These are phyloP conservation scores for Perccottus glenii DNA, from an alignment of 2,113 vertebrate species.

Conservation along the genomic window DNA sequence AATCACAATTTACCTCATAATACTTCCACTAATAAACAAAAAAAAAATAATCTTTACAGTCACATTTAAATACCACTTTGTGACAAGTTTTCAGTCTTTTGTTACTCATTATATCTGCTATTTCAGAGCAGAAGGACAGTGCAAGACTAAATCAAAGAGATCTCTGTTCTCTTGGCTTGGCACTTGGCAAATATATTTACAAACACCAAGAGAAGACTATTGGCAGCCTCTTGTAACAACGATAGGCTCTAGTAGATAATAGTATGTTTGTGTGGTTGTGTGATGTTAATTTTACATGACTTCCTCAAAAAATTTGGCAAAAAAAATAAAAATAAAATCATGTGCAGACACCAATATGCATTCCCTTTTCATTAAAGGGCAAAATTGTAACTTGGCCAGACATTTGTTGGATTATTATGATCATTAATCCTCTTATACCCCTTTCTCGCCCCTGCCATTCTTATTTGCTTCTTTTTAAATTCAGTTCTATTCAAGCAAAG, in stretches of 20 bases:
- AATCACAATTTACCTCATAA: constrained; percentile 9
- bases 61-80: constrained; percentile 34
- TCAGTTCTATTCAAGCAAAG: constrained; percentile 35
- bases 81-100: constrained; percentile 26
- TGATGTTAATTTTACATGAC: constrained; percentile 33
- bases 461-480: constrained; percentile 22
- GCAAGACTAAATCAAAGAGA: constrained; percentile 45
- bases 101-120: constrained; percentile 17
- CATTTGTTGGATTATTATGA: constrained; percentile 40
- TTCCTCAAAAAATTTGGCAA: constrained; percentile 40
- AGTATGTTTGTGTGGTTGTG: constrained; percentile 9
- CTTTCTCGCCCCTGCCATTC: background rate
- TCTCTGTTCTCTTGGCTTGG: constrained; percentile 57
- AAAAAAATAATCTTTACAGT: constrained; percentile 5
- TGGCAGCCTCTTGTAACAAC: constrained; percentile 15
- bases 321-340: constrained; percentile 22
- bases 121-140: constrained; percentile 27
- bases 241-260: background rate
- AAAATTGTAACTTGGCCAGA: constrained; percentile 56
- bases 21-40: constrained; percentile 26
- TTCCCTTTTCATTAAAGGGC: constrained; percentile 42
- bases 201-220: constrained; percentile 38
- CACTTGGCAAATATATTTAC: constrained; percentile 46
- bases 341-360: background rate
- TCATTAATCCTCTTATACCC: constrained; percentile 27